Evolutionary conservation across 2,797 vertebrate species (phyloP), one percentile per base, ranked within the genome.

Genomic region (Sebastes taczanowskii): DNA sequence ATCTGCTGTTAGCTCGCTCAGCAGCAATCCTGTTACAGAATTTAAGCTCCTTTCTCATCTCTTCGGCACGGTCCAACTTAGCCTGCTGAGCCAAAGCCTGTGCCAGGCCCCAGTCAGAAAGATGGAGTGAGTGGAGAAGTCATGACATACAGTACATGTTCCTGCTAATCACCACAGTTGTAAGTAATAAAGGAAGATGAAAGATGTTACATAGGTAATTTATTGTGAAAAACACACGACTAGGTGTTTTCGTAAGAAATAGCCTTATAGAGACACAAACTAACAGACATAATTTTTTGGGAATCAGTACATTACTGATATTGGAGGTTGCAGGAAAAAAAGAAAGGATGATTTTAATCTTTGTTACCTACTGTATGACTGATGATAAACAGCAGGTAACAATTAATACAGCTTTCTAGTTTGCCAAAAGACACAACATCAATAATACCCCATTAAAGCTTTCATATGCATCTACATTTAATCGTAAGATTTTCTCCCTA

Each of bases 31-130:
- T 95, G n/a, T 94, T 88, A 82, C 95, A 94, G 30, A 91, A 20
- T 78, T 97, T 93, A 77, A 91, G 94, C 89, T 97, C 96, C 91
- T 91, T 95, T 38, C 63, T 79, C 78, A 95, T 95, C 80, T 97
- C 92, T 52, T 98, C 96, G 59, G 94, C 91, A 13, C 63, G 89
- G 73, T 97, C 96, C 88, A 96, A 86, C 73, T 93, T 95, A 81
- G 94, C 96, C 92, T 97, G 96, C 83, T 91, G 95, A 78, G 94
- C 95, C 77, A 98, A 91, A 90, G 95, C 95, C 98, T 99, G 74
- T 32, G 87, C 32, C 62, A 77, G 68, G 58, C 46, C 68, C 86
- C 86, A 20, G 76, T 67, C 68, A 89, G 23, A 88, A 61, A 91
- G 49, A 88, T 29, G 42, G 13, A 72, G 76, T 89, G 52, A 89